Evolutionary conservation across 2,797 vertebrate genomes (phyloP).

Genomic region (Bradypodion pumilum): DNA sequence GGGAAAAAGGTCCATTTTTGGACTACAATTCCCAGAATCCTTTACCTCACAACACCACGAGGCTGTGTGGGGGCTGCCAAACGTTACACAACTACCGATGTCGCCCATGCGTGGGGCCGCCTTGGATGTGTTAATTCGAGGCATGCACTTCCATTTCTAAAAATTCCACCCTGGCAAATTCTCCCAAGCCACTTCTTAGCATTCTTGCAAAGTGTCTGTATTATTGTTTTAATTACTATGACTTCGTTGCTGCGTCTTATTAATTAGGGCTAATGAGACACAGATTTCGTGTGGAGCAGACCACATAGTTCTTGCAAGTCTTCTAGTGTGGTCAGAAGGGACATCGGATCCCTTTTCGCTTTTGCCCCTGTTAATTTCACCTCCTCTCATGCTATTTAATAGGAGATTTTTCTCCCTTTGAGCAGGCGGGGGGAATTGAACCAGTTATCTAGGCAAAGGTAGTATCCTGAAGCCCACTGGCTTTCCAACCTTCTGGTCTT

Average conservation of each 20-base stretch:
- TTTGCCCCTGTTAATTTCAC: neutral
- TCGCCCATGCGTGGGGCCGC: neutral
- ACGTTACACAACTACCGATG: neutral
- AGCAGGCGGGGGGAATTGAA: too few relatives aligned
- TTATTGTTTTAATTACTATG: neutral
- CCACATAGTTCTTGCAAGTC: neutral
- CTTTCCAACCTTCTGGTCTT: too few relatives aligned
- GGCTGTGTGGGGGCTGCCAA: neutral
- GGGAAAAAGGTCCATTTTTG: too few relatives aligned
- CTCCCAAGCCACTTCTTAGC: neutral
- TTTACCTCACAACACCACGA: too few relatives aligned
- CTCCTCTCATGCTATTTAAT: neutral
- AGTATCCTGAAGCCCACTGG: too few relatives aligned
- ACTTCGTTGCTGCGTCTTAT: constrained; percentile 23
- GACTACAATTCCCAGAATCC: too few relatives aligned
- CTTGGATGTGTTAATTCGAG: neutral
- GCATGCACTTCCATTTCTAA: fast-evolving
- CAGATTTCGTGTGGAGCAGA: constrained; percentile 4
- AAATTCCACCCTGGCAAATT: neutral
- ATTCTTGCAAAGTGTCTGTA: neutral
- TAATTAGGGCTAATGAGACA: constrained; percentile 5
- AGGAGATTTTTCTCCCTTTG: neutral
- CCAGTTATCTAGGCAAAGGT: too few relatives aligned
- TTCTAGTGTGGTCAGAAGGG: neutral
- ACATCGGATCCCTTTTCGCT: neutral